Conservation (phyloP, 2,888 invertebrate genomes). For the Ichneumon xanthorius region DNA sequence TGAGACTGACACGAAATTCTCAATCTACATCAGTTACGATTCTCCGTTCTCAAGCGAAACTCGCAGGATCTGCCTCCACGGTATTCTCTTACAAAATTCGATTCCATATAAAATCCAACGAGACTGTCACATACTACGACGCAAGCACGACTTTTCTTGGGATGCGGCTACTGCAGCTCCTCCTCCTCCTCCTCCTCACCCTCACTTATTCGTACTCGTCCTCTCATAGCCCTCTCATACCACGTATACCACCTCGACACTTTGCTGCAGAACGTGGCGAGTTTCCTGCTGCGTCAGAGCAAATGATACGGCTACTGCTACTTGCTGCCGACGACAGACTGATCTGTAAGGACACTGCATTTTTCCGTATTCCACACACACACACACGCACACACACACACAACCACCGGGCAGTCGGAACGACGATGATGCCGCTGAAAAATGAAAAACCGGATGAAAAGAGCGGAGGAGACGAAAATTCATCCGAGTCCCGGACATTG, state of each 20-base stretch:
- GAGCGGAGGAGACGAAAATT: constrained; percentile 14
- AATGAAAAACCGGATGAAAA: constrained; percentile 28
- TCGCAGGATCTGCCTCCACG: neutral
- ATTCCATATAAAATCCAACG: constrained; percentile 65
- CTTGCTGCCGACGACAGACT: constrained; percentile 31
- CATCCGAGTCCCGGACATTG: constrained; percentile 11
- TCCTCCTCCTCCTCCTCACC: neutral
- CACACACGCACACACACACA: neutral
- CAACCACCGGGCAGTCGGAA: neutral
- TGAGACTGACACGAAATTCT: too few species aligned
- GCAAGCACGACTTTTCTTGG: constrained; percentile 26
- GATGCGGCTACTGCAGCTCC: neutral
- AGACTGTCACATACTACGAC: constrained; percentile 32
- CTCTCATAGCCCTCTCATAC: neutral
- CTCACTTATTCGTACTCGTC: neutral
- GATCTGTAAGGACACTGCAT: constrained; percentile 27
- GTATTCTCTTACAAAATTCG: constrained; percentile 13
- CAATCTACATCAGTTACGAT: neutral
- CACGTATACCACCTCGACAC: constrained; percentile 46
- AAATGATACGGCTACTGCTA: constrained; percentile 45
- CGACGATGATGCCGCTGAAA: constrained; percentile 27
- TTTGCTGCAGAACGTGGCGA: constrained; percentile 53
- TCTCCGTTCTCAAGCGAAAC: neutral
- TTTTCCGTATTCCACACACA: neutral
- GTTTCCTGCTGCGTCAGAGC: constrained; percentile 65